A percentile compares a stretch with the other conserved stretches of the same genome.
Evolutionary conservation across 2,888 invertebrate genomes (phyloP).

Genomic region (Meiosimyza platycephala): DNA sequence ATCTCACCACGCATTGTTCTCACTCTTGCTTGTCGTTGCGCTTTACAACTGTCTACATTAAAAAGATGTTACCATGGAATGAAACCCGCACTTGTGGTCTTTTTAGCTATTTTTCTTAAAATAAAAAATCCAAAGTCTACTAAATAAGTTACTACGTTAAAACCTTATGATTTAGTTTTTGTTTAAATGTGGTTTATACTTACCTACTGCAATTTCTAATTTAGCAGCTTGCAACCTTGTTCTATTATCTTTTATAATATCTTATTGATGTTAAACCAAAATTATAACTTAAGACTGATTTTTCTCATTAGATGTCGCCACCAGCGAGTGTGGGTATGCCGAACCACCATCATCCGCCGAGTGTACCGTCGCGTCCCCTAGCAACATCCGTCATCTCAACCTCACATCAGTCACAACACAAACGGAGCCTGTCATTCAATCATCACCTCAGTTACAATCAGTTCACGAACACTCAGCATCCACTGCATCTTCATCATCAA

Average conservation of each 20-base stretch:
- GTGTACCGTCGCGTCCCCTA: not conserved
- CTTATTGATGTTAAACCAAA: too few relatives aligned
- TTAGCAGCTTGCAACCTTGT: too few relatives aligned
- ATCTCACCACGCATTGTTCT: conserved; percentile 50
- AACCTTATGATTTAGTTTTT: too few relatives aligned
- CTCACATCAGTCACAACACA: conserved; percentile 72
- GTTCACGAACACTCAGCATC: conserved; percentile 68
- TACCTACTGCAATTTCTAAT: too few relatives aligned
- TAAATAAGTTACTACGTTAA: too few relatives aligned
- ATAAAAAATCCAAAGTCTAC: too few relatives aligned
- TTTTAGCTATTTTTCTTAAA: too few relatives aligned
- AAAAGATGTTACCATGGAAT: too few relatives aligned
- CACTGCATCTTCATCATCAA: conserved; percentile 71
- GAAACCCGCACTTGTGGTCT: too few relatives aligned
- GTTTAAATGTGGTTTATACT: too few relatives aligned
- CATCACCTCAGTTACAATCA: conserved; percentile 78
- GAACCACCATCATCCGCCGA: conserved; percentile 52
- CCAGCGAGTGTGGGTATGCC: conserved; percentile 64
- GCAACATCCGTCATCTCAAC: conserved; percentile 35
- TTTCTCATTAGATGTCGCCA: conserved; percentile 73
- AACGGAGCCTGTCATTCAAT: conserved; percentile 77
- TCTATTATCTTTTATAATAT: too few relatives aligned
- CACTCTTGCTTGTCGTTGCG: conserved; percentile 46
- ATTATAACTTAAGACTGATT: conserved; percentile 6
- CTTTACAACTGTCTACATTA: conserved; percentile 47